Percentiles rank a stretch among this genome's conserved stretches.
phyloP scores from a whole-genome alignment of 1,140 invertebrate species.

The Papilio polyxenes region DNA sequence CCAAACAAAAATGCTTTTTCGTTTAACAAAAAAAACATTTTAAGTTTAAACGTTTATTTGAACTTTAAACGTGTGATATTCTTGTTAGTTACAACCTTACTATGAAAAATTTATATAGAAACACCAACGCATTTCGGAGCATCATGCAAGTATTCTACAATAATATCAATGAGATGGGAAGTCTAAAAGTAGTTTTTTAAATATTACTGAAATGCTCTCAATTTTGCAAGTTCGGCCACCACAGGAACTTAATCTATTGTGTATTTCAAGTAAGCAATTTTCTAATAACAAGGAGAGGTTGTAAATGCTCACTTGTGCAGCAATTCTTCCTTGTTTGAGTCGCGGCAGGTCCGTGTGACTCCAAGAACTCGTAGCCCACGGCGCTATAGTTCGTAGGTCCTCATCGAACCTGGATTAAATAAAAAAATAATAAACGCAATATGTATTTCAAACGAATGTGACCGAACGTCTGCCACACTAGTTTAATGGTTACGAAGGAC shows the following conservation, averaged over 20 bases:
- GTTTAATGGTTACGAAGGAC: too few relatives aligned
- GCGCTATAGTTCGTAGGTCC: conserved; percentile 87
- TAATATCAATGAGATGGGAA: too few relatives aligned
- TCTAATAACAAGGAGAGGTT: conserved; percentile 14
- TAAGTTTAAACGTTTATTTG: neutral
- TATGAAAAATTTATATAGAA: too few relatives aligned
- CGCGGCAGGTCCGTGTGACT: conserved; percentile 92
- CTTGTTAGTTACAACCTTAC: too few relatives aligned
- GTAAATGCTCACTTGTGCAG: conserved; percentile 87
- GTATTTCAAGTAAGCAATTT: neutral
- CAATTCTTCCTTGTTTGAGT: conserved; percentile 88
- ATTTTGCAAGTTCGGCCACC: too few relatives aligned
- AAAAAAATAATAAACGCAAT: neutral
- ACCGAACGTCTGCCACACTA: neutral
- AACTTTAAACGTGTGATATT: neutral
- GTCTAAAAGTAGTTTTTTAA: too few relatives aligned
- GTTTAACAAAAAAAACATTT: neutral
- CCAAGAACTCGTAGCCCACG: conserved; percentile 88
- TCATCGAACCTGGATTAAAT: conserved; percentile 80
- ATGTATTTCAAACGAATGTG: neutral
- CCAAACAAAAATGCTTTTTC: conserved; percentile 13
- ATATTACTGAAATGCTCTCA: too few relatives aligned
- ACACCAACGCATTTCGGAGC: too few relatives aligned
- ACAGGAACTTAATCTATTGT: neutral
- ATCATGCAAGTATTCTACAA: too few relatives aligned